Evolutionary conservation across 2,888 invertebrate species (phyloP), one percentile per base, ranked within the genome.

Genomic region (Bhutanitis thaidina): DNA sequence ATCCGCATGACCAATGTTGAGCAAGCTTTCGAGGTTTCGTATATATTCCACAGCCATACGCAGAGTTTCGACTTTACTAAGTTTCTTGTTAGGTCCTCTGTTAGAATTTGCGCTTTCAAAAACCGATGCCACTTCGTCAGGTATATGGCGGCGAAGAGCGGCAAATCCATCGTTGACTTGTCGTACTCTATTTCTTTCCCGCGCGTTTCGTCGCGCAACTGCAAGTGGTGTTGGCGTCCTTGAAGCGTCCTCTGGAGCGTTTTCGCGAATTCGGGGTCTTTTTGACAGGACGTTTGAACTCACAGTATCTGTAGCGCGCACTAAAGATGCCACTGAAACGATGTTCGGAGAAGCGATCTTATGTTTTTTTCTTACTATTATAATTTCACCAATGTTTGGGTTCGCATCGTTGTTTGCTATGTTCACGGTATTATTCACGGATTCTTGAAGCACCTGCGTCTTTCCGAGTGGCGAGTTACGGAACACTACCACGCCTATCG

Each of bases 81-180:
- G 81, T 68, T 96, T 96, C 69, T 96, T 96, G 61, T 92, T 92
- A 0, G 91, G 89, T 16, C 94, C 93, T 58, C 93, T 83, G 13
- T 93, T 93, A 36, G 91, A 92, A 51, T 93, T 93, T 5, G 92
- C 91, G 30, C 84, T 91, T 74, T 92, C 93, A 56, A 93, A 94
- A 0, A 91, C 92, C 45, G 93, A 90, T 0, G 95, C 95, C 0
- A 95, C 94, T 71, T 95, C 94, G 48, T 93, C 94, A 0, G 97
- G 97, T 58, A 97, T 96, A 72, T 96, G 96, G 64, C 95, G 94
- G 14, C 97, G 91, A 1, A 97, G 83, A n/a, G 94, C 94, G 0
- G 96, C 95, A 75, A 97, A 97, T 13, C 97, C 97, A 68, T 96
- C 95, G 82, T 97, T 97, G 20, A 97, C 96, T 91, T 97, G 96